Evolutionary conservation across 2,888 invertebrate genomes (phyloP).

Genomic region (Herminia tarsipennalis): DNA sequence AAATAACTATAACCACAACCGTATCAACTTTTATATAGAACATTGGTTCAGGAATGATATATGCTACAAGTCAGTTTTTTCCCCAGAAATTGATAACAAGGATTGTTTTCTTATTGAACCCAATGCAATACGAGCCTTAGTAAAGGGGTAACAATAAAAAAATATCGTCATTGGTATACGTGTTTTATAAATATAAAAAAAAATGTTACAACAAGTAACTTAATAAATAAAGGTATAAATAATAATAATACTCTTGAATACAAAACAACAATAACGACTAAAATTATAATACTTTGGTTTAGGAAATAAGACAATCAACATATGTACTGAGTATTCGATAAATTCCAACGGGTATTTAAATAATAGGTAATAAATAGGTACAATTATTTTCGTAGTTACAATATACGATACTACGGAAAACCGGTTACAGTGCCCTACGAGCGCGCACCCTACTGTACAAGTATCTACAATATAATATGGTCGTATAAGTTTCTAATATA

Average conservation of each 20-base stretch:
- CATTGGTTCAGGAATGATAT: too few species aligned
- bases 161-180: conserved; percentile 32
- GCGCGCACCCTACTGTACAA: conserved; percentile 50
- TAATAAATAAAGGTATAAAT: conserved; percentile 29
- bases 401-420: conserved; percentile 45
- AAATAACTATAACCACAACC: too few species aligned
- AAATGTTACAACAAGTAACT: conserved; percentile 28
- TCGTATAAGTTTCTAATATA: conserved; percentile 74
- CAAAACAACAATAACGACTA: conserved; percentile 22
- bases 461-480: conserved; percentile 57
- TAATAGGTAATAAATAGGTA: conserved; percentile 28
- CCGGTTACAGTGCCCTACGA: conserved; percentile 51
- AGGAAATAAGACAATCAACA: conserved; percentile 27
- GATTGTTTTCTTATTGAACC: too few species aligned
- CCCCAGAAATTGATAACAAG: too few species aligned
- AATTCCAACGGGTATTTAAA: conserved; percentile 31
- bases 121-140: not conserved
- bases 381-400: conserved; percentile 31
- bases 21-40: too few species aligned
- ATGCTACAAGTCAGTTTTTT: too few species aligned
- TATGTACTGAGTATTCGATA: conserved; percentile 31
- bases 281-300: conserved; percentile 39
- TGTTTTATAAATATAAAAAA: conserved; percentile 42
- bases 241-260: conserved; percentile 27
- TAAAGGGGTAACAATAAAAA: conserved; percentile 19